Evolutionary conservation across 2,888 invertebrate genomes (phyloP).

Genomic region (Alloplasta piceator): DNA sequence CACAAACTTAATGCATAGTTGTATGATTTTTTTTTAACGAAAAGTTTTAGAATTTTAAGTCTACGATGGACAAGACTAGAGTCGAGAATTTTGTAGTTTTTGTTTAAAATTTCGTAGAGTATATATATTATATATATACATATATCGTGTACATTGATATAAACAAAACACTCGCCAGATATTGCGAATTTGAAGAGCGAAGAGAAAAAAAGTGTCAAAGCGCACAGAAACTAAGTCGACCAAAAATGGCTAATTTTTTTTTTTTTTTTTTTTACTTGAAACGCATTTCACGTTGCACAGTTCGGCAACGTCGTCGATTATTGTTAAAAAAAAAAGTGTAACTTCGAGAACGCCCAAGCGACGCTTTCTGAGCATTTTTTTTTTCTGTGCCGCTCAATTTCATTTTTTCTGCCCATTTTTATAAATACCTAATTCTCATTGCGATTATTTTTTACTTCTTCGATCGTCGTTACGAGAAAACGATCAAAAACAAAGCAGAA

Average conservation of each 20-base stretch:
- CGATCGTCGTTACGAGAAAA: slow-evolving; percentile 1
- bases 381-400: slow-evolving; percentile 1
- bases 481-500: slow-evolving; percentile 28
- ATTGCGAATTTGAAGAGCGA: slow-evolving; percentile 12
- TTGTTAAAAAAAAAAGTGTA: slow-evolving; percentile 3
- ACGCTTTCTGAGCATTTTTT: background rate
- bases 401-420: slow-evolving; percentile 1
- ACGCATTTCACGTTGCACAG: background rate
- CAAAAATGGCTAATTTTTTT: slow-evolving; percentile 41
- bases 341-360: slow-evolving; percentile 9
- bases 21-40: slow-evolving; percentile 65
- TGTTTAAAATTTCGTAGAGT: slow-evolving; percentile 23
- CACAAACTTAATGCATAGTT: slow-evolving; percentile 74
- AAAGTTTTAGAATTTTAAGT: slow-evolving; percentile 68
- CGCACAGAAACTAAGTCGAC: slow-evolving; percentile 54
- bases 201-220: slow-evolving; percentile 27
- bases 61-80: slow-evolving; percentile 77
- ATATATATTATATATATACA: slow-evolving; percentile 38
- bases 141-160: slow-evolving; percentile 4
- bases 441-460: slow-evolving; percentile 26
- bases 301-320: slow-evolving; percentile 12
- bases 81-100: slow-evolving; percentile 71
- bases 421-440: slow-evolving; percentile 12
- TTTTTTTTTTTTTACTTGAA: slow-evolving; percentile 34
- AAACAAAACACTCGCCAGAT: slow-evolving; percentile 30